Evolutionary conservation across 2,888 invertebrate species (phyloP), one percentile per base, ranked within the genome.

Genomic region (Kryphioiulus occultus): DNA sequence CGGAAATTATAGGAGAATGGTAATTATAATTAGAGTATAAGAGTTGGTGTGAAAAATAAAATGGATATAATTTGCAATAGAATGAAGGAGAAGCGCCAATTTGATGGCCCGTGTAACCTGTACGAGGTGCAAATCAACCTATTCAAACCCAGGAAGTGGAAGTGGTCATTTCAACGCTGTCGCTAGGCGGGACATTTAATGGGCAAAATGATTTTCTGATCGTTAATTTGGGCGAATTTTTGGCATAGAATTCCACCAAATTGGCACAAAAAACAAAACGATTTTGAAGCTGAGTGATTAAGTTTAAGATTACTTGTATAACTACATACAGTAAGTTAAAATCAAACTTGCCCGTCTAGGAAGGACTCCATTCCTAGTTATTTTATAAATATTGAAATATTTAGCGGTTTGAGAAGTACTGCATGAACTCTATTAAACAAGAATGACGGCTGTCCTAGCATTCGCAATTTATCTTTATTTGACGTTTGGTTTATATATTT

Each of bases 61-160:
- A 68, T 68, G 68, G 68, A 68, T n/a, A 68, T 68, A 68, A 68
- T 68, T 68, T 68, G 68, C 68, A 68, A 22, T 10, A 68, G 22
- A 68, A 68, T 68, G 68, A 68, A 68, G 68, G n/a, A 68, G 68
- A 68, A 68, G 68, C 68, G 68, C 68, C 68, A 68, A 68, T 68
- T 68, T 68, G 68, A 68, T 68, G 68, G 68, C 68, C 68, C 68
- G 68, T 68, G 68, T 68, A 68, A 68, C 68, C 68, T 68, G 68
- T 68, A 26, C 26, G 22, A 68, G 68, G 68, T 68, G 68, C 68
- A 68, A 68, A 68, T 68, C 4, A 5, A 26, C 68, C 68, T n/a
- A 68, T 68, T 68, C 68, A 68, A n/a, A 68, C 68, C 68, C 68
- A 68, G 68, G 68, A 68, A 22, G 26, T 68, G 68, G 68, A 26